Base-by-base conservation (phyloP, 1,140 invertebrate species). In the Bombus vancouverensis region DNA sequence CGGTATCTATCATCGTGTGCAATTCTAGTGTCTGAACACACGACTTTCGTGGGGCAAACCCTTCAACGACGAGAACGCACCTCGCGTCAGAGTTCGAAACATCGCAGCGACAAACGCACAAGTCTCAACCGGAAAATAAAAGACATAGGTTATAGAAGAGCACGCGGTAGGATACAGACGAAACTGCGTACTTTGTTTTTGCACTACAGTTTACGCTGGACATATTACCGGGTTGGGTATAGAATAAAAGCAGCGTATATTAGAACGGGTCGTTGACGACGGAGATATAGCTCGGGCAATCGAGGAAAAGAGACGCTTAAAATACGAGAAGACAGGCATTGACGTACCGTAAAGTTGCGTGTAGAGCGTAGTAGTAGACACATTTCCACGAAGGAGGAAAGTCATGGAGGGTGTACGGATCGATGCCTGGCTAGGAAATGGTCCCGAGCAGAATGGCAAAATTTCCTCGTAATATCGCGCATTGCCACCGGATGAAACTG, bases 341-440 rank as follows among this genome's bases (percentile, higher is more conserved):
- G 75, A 71, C 70, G 32, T 73, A 75, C 22, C 12, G 71, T 80
- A 74, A 83, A 77, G 84, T 86, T 71, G 87, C 42, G 80, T 74
- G 77, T 87, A 87, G 42, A 87, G 59, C 39, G 59, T 77, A 80
- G 81, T 66, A 22, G 47, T 90, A 88, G 89, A 57, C 65, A 86
- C 72, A 47, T 72, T 83, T 66, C 80, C 65, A 86, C 87, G 81
- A 66, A 68, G 81, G 65, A 86, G 77, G 71, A 81, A 87, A 89
- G 81, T 81, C 81, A 86, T 87, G 81, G 83, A 90, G 90, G 90
- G 88, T 90, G 91, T 42, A 87, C 83, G 91, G 92, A 93, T 93
- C 92, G 92, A 93, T 93, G 90, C 74, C 88, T 83, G 88, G 72
- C 83, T 82, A 78, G 85, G 85, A 89, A 85, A 82, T 81, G 59